Conservation (phyloP, 1,140 invertebrate species). For the Drosophila quadrilineata region DNA sequence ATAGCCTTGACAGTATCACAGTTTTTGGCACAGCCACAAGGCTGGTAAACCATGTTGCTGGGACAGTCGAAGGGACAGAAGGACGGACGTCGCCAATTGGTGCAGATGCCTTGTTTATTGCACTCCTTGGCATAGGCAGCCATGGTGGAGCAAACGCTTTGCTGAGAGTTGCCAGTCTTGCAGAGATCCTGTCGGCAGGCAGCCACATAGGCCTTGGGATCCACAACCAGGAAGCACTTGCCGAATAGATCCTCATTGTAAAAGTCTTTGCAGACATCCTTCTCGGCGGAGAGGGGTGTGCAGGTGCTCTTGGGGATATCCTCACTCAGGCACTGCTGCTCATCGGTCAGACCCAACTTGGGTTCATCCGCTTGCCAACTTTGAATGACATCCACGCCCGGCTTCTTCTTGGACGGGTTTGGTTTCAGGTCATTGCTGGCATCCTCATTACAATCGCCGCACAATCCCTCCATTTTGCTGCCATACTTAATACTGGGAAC, state of each 20-base stretch:
- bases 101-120: slow-evolving; percentile 85
- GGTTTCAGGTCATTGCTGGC: slow-evolving; percentile 84
- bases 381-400: slow-evolving; percentile 82
- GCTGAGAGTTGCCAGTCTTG: slow-evolving; percentile 82
- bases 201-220: slow-evolving; percentile 85
- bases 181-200: slow-evolving; percentile 87
- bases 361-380: slow-evolving; percentile 84
- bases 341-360: slow-evolving; percentile 62
- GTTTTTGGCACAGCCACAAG: slow-evolving; percentile 88
- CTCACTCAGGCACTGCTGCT: slow-evolving; percentile 69
- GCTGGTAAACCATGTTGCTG: slow-evolving; percentile 85
- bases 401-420: slow-evolving; percentile 80
- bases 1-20: slow-evolving; percentile 84
- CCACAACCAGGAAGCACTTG: slow-evolving; percentile 87
- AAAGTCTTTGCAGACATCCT: slow-evolving; percentile 86
- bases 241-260: slow-evolving; percentile 85
- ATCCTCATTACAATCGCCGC: slow-evolving; percentile 89
- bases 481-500: slow-evolving; percentile 88
- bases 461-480: slow-evolving; percentile 88
- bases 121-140: slow-evolving; percentile 89
- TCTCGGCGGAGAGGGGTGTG: slow-evolving; percentile 82
- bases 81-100: slow-evolving; percentile 86
- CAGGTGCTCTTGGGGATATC: slow-evolving; percentile 82
- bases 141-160: slow-evolving; percentile 85
- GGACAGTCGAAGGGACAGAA: slow-evolving; percentile 85